Conservation (phyloP, 1,140 invertebrate species). For the Brachionus manjavacas region DNA sequence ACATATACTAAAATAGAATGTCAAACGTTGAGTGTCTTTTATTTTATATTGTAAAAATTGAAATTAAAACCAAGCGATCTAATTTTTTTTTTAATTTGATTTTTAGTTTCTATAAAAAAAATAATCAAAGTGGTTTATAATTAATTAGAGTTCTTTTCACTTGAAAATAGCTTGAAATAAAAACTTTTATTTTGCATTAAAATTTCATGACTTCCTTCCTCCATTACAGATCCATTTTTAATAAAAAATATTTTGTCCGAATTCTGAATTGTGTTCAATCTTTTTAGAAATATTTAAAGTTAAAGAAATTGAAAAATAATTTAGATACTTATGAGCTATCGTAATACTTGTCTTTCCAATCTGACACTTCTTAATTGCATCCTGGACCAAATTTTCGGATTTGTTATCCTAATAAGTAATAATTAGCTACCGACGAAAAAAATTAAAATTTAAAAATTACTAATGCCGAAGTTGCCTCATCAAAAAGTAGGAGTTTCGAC, state of each 20-base stretch:
- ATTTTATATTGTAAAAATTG: too few species aligned
- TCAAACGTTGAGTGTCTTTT: too few species aligned
- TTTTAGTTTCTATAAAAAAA: too few species aligned
- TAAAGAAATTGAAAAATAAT: too few species aligned
- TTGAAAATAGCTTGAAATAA: neutral
- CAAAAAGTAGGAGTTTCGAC: slow-evolving; percentile 72
- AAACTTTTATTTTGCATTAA: neutral
- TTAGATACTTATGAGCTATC: slow-evolving; percentile 55
- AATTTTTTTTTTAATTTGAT: too few species aligned
- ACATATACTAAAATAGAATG: too few species aligned
- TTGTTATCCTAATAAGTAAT: slow-evolving; percentile 64
- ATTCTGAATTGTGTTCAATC: neutral
- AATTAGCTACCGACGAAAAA: neutral
- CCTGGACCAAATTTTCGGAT: slow-evolving; percentile 66
- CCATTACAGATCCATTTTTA: neutral
- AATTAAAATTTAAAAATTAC: neutral
- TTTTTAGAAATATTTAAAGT: neutral
- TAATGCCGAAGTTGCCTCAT: slow-evolving; percentile 82
- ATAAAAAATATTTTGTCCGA: slow-evolving; percentile 10
- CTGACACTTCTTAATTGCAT: slow-evolving; percentile 52
- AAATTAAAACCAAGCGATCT: too few species aligned
- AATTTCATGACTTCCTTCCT: slow-evolving; percentile 3
- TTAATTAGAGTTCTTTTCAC: neutral
- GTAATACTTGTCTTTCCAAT: slow-evolving; percentile 58
- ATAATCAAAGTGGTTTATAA: too few species aligned